Conservation (phyloP, 2,888 invertebrate species). For the Taphrorychus bicolor region DNA sequence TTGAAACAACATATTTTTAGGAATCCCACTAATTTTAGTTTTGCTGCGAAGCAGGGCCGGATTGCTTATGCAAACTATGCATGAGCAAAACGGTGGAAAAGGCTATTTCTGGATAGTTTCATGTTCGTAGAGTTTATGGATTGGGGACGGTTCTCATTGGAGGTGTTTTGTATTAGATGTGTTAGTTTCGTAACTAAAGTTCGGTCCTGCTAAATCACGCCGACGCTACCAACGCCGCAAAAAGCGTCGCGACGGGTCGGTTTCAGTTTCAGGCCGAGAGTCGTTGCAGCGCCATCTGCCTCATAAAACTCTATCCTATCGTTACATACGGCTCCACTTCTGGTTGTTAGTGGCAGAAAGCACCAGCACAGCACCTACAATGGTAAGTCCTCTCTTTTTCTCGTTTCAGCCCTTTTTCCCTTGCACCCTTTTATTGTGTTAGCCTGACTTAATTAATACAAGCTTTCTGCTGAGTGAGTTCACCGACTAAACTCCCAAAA, state of each 20-base stretch:
- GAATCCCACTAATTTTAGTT: constrained; percentile 34
- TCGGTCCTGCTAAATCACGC: constrained; percentile 16
- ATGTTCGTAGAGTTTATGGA: no score
- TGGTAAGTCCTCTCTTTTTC: constrained; percentile 56
- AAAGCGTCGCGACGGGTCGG: constrained; percentile 35
- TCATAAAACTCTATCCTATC: constrained; percentile 76
- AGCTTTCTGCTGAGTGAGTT: no score
- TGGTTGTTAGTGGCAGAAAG: constrained; percentile 77
- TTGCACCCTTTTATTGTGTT: background rate
- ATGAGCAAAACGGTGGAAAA: no score
- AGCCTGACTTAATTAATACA: background rate
- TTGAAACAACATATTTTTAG: constrained; percentile 33
- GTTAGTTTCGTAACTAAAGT: no score
- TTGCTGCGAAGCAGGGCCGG: constrained; percentile 18
- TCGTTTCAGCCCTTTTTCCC: constrained; percentile 23
- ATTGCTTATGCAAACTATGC: background rate
- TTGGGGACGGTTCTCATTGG: background rate
- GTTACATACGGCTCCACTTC: constrained; percentile 77
- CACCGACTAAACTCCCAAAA: background rate
- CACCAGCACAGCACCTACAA: constrained; percentile 51
- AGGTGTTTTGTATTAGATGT: background rate
- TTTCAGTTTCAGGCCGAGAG: constrained; percentile 50
- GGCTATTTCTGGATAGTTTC: no score
- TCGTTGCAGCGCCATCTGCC: constrained; percentile 72
- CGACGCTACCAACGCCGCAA: constrained; percentile 33